Conservation (phyloP, 2,888 invertebrate genomes). For the Thereva nobilitata region DNA sequence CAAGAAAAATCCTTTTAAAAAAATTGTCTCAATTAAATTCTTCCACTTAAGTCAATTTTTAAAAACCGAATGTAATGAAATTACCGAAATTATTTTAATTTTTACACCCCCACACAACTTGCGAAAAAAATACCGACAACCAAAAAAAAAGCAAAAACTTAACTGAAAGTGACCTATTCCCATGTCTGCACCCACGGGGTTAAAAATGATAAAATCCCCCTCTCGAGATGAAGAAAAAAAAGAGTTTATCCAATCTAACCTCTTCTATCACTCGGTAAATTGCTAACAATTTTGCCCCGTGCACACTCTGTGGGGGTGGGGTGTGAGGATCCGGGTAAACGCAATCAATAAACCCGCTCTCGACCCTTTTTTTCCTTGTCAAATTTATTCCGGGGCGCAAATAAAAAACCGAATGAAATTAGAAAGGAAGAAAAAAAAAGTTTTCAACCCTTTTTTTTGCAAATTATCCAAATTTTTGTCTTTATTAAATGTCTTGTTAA, state of each 20-base stretch:
- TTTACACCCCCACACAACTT: background rate
- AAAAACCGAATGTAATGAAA: constrained; percentile 10
- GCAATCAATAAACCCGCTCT: constrained; percentile 27
- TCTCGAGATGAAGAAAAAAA: background rate
- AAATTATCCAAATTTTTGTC: constrained; percentile 31
- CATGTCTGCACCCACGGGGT: background rate
- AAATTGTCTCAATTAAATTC: no score
- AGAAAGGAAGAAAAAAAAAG: constrained; percentile 3
- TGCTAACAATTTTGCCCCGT: constrained; percentile 25
- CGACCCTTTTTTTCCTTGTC: constrained; percentile 23
- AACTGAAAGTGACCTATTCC: no score
- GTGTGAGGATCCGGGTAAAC: constrained; percentile 9
- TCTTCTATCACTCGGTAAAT: constrained; percentile 25
- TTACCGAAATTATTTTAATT: constrained; percentile 33
- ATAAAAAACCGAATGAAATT: constrained; percentile 16
- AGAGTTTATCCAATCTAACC: constrained; percentile 19
- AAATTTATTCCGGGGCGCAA: constrained; percentile 19
- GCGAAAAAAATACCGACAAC: no score
- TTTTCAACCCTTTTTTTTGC: constrained; percentile 15
- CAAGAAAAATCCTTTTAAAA: no score
- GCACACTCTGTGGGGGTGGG: constrained; percentile 3
- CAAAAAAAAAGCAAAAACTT: no score
- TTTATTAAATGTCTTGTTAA: constrained; percentile 34
- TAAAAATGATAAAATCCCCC: background rate
- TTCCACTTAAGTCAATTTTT: no score